Percentiles rank a stretch among this genome's conserved stretches.
These are phyloP conservation scores for Illadopsis cleaveri DNA, from an alignment of 2,113 vertebrate species.

Conservation along the genomic window DNA sequence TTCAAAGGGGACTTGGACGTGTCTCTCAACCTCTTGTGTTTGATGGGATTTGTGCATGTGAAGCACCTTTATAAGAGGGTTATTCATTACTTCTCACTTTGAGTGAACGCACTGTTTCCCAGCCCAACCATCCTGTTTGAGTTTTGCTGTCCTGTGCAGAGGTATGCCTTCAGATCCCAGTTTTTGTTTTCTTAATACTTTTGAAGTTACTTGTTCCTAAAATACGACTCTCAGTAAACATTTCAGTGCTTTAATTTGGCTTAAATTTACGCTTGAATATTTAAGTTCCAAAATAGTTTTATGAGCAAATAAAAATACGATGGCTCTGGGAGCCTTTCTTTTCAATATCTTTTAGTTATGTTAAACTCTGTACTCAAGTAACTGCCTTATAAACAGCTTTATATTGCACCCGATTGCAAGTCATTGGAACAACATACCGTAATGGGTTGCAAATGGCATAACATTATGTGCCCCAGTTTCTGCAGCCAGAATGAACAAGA, in stretches of 20 bases:
- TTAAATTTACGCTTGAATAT: constrained; percentile 10
- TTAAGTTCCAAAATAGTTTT: constrained; percentile 44
- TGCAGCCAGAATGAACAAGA: constrained; percentile 8
- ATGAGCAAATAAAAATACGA: neutral
- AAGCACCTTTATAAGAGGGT: neutral
- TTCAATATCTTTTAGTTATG: neutral
- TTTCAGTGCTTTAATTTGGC: constrained; percentile 44
- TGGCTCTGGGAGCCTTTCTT: constrained; percentile 7
- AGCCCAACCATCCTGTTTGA: constrained; percentile 3
- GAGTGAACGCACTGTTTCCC: neutral
- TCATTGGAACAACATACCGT: neutral
- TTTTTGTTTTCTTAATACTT: constrained; percentile 51
- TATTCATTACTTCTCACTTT: constrained; percentile 7
- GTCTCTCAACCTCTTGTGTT: neutral
- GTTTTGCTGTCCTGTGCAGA: constrained; percentile 1
- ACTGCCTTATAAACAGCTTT: constrained; percentile 46
- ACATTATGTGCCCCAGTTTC: neutral
- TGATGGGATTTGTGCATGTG: neutral
- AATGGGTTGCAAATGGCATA: neutral
- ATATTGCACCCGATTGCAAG: neutral
- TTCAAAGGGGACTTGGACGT: neutral
- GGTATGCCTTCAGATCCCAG: neutral
- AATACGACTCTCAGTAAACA: constrained; percentile 41
- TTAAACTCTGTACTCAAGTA: neutral
- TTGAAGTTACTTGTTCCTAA: constrained; percentile 48